phyloP scores from a whole-genome alignment of 2,113 vertebrate species.

The Petroica traversi region DNA sequence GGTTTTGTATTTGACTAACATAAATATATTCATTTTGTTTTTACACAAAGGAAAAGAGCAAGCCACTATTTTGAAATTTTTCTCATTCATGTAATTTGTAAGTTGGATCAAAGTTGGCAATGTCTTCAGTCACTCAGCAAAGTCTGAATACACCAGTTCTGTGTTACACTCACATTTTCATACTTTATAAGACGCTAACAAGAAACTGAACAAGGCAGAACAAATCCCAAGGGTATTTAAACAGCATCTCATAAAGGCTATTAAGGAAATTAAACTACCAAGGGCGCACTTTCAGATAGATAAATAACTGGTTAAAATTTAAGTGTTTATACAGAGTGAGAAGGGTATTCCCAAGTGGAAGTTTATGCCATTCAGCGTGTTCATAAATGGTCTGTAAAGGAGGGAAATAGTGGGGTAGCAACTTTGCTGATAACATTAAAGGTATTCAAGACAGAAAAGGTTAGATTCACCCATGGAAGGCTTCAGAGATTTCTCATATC shows the following conservation, averaged over 20 bases:
- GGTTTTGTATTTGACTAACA: not conserved
- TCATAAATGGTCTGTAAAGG: not conserved
- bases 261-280: not conserved
- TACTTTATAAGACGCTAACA: not conserved
- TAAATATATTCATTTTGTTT: not conserved
- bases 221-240: not conserved
- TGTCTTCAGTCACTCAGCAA: not conserved
- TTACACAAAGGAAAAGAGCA: not conserved
- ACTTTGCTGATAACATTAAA: not conserved
- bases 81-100: not conserved
- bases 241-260: not conserved
- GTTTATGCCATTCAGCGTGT: not conserved
- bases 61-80: not conserved
- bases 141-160: not conserved
- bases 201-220: not conserved
- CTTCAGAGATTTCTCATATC: not conserved
- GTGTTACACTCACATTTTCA: not conserved
- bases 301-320: not conserved
- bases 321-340: not conserved
- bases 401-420: not conserved
- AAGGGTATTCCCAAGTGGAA: not conserved
- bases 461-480: not conserved
- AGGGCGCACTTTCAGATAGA: not conserved
- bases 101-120: not conserved
- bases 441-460: not conserved